Percentiles rank a stretch among this genome's conserved stretches.
Conservation (phyloP, 35 echinoderm and acorn worm genomes). For the Ophioderma brevispina region DNA sequence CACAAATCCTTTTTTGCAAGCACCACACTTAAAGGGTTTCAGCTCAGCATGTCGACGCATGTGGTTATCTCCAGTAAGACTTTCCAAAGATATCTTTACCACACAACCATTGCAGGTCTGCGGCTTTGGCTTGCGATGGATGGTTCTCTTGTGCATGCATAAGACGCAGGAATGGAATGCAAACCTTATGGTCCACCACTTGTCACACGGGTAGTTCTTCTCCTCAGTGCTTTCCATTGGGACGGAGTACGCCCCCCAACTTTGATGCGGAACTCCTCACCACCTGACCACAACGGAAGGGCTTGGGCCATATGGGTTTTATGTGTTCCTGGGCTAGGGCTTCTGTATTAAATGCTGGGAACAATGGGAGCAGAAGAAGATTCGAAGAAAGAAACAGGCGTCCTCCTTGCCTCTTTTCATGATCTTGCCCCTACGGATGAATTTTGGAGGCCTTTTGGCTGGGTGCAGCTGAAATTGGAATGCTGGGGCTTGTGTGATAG, state of each 20-base stretch:
- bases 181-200: background rate
- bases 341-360: background rate
- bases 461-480: background rate
- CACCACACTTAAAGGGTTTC: background rate
- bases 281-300: too few relatives aligned
- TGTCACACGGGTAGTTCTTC: background rate
- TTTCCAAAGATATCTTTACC: background rate
- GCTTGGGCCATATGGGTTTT: too few relatives aligned
- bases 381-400: background rate
- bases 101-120: background rate
- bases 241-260: too few relatives aligned
- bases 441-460: background rate
- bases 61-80: background rate
- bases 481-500: background rate
- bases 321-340: too few relatives aligned
- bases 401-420: background rate
- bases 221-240: too few relatives aligned
- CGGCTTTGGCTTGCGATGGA: background rate
- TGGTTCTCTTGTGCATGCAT: constrained; percentile 1
- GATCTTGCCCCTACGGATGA: background rate
- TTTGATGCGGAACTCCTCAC: too few relatives aligned
- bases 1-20: background rate
- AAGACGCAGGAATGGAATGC: background rate
- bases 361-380: background rate
- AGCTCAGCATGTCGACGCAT: background rate